Conservation (phyloP, 2,113 vertebrate species). For the Pterocles orientalis region DNA sequence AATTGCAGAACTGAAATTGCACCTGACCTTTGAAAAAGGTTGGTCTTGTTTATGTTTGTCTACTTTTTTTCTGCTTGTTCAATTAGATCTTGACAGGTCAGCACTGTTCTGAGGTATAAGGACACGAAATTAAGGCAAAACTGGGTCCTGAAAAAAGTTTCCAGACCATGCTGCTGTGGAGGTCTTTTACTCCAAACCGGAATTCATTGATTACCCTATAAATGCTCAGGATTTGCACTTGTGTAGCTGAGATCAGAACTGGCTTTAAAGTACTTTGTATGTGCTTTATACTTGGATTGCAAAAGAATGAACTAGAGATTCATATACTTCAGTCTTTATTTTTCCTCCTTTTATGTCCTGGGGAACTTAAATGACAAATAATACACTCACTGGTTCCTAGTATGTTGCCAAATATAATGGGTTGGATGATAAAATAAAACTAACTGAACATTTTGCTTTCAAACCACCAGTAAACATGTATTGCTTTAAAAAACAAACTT, state of each 20-base stretch:
- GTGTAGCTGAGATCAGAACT: background rate
- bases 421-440: conserved; percentile 19
- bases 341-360: background rate
- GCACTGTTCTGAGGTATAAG: background rate
- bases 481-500: conserved; percentile 43
- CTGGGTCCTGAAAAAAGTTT: background rate
- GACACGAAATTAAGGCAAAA: background rate
- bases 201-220: background rate
- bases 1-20: conserved; percentile 41
- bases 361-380: background rate
- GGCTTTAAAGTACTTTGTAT: background rate
- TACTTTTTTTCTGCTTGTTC: background rate
- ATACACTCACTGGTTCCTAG: background rate
- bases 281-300: background rate
- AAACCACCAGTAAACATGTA: background rate
- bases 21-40: conserved; percentile 33
- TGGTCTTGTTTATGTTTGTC: background rate
- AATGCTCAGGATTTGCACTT: background rate
- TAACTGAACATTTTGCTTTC: background rate
- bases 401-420: background rate
- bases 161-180: background rate
- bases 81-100: background rate
- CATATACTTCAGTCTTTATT: background rate
- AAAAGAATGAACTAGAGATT: background rate
- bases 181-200: background rate